Conservation (phyloP, 2,797 vertebrate genomes). For the Varecia variegata region DNA sequence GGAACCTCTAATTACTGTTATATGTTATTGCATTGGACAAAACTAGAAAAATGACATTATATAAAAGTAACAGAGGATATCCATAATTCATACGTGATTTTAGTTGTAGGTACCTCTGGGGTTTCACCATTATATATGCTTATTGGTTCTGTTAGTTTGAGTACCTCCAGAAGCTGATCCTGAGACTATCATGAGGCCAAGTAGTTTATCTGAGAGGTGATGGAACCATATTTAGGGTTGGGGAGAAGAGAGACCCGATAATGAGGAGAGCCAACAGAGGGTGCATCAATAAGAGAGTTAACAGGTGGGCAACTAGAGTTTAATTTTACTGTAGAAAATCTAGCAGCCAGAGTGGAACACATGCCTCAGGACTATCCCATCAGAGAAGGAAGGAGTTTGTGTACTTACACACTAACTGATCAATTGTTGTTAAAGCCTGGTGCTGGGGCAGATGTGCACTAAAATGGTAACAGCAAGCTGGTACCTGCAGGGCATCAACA, state of each 20-base stretch:
- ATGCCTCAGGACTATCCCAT: background rate
- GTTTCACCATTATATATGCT: background rate
- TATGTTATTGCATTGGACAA: background rate
- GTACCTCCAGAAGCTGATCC: background rate
- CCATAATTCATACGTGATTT: background rate
- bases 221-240: background rate
- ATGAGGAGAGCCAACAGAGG: background rate
- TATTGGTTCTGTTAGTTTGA: background rate
- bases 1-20: background rate
- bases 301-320: background rate
- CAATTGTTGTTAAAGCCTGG: background rate
- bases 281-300: background rate
- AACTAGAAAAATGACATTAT: background rate
- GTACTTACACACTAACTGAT: background rate
- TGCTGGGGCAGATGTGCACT: background rate
- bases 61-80: background rate
- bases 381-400: background rate
- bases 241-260: background rate
- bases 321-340: background rate
- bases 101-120: background rate
- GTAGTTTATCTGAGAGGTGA: background rate
- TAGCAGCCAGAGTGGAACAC: background rate
- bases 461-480: background rate
- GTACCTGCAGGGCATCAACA: background rate
- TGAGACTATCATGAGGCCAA: background rate